Evolutionary conservation across 2,888 invertebrate species (phyloP).

Genomic region (Pollenia amentaria): DNA sequence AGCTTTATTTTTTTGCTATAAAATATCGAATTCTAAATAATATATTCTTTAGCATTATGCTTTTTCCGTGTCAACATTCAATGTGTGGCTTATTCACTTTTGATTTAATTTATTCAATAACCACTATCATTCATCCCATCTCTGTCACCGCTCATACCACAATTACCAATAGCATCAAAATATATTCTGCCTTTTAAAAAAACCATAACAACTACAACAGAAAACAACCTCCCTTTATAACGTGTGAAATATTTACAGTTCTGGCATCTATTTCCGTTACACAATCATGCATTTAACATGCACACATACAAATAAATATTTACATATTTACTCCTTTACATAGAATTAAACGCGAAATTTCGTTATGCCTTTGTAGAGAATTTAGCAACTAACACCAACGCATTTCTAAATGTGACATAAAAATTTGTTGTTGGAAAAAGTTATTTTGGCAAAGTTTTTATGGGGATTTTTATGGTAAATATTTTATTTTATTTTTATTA

Average conservation of each 20-base stretch:
- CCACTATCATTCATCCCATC: not conserved
- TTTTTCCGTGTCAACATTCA: not conserved
- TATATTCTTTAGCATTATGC: too few species aligned
- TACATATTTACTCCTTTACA: not conserved
- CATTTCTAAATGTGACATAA: slow-evolving; percentile 27
- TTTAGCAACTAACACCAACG: not conserved
- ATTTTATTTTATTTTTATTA: slow-evolving; percentile 22
- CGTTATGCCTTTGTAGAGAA: slow-evolving; percentile 5
- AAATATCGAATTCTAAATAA: too few species aligned
- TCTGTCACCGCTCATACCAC: not conserved
- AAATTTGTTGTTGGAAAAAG: slow-evolving; percentile 12
- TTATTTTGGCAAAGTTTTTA: slow-evolving; percentile 43
- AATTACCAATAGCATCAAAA: not conserved
- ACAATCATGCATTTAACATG: slow-evolving; percentile 4
- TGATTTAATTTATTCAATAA: slow-evolving; percentile 42
- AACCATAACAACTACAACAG: not conserved
- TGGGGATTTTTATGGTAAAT: not conserved
- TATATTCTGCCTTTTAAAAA: not conserved
- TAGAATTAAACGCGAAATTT: not conserved
- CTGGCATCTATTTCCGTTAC: slow-evolving; percentile 58
- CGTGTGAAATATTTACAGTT: slow-evolving; percentile 67
- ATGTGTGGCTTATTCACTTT: not conserved
- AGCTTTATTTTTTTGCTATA: too few species aligned
- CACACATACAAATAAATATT: not conserved
- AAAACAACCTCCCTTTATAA: slow-evolving; percentile 2